A percentile compares a stretch with the other conserved stretches of the same genome.
Conservation (phyloP, 1,140 invertebrate species). For the Lordiphosa collinella region DNA sequence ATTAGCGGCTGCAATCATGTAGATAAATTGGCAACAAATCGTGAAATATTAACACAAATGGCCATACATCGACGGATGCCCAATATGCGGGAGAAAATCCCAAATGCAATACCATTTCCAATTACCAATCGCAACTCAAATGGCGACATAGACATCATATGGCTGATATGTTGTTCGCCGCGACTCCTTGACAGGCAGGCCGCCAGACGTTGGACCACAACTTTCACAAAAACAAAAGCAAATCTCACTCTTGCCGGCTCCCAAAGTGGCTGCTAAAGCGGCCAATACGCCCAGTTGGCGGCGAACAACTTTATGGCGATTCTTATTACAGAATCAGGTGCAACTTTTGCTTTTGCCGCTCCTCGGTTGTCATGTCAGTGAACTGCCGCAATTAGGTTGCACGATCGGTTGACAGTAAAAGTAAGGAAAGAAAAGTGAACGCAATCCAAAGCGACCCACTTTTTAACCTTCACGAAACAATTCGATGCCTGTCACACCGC, state of each 20-base stretch:
- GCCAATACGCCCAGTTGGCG: slow-evolving; percentile 4
- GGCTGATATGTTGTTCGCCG: slow-evolving; percentile 46
- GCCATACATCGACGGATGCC: slow-evolving; percentile 13
- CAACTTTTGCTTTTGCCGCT: slow-evolving; percentile 53
- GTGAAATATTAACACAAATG: slow-evolving; percentile 19
- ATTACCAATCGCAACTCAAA: slow-evolving; percentile 23
- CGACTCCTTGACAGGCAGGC: slow-evolving; percentile 57
- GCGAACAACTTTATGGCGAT: slow-evolving; percentile 31
- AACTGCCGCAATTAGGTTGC: slow-evolving; percentile 51
- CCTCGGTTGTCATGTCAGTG: slow-evolving; percentile 47
- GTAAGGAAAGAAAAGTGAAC: slow-evolving; percentile 67
- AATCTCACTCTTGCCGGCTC: slow-evolving; percentile 20
- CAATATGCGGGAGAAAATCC: slow-evolving; percentile 37
- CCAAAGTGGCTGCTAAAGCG: slow-evolving; percentile 14
- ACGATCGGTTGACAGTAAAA: slow-evolving; percentile 71
- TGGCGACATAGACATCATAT: slow-evolving; percentile 48
- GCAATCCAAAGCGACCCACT: slow-evolving; percentile 64
- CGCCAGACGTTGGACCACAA: slow-evolving; percentile 46
- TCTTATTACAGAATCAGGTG: slow-evolving; percentile 76
- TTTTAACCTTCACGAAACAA: slow-evolving; percentile 24
- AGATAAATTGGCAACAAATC: slow-evolving; percentile 8
- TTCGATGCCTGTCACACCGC: slow-evolving; percentile 4
- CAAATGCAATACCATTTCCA: slow-evolving; percentile 16
- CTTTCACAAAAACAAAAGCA: slow-evolving; percentile 55
- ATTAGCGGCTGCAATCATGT: slow-evolving; percentile 18